Evolutionary conservation across 2,797 vertebrate species (phyloP), one percentile per base, ranked within the genome.

Genomic region (Tympanoctomys barrerae): DNA sequence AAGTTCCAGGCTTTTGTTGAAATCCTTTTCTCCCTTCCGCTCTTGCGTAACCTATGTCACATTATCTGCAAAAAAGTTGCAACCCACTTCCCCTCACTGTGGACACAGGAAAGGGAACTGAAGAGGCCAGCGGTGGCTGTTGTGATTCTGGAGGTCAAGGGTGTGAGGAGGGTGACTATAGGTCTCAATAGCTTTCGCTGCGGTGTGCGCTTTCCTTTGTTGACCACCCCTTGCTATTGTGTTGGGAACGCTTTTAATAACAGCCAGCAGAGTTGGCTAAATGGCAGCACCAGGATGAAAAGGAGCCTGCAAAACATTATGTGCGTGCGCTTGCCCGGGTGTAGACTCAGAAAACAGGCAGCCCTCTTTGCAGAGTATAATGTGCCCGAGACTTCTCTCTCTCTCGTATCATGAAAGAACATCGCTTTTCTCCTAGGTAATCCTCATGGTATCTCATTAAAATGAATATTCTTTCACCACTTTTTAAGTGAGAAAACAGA

Each of bases 61-160:
- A 99, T 99, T 99, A 99, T 99, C 99, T 99, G 99, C 98, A 99
- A 99, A 99, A 99, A 99, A 99, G 99, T 99, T 98, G 98, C 98
- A 99, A 98, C 98, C 98, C 64, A 97, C 99, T 99, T 99, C 99
- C 99, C 99, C 98, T 98, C 94, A 95, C 98, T 98, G 98, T 98
- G 99, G 99, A 99, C 98, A 99, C 99, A 99, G 99, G 99, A 99
- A 99, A 98, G 98, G 99, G 99, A 99, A 99, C 99, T 98, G 99
- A 98, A 99, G 99, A 99, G 98, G 97, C 97, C 98, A 98, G 96
- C 98, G 98, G 98, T 98, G 96, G 98, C 97, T 97, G 98, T 98
- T 98, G 98, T 98, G 96, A 83, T 97, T 98, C 96, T 94, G 93
- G 98, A 98, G 98, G 98, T 98, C 98, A 98, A 87, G 96, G 97